A percentile compares a stretch with the other conserved stretches of the same genome.
phyloP scores from a whole-genome alignment of 2,113 vertebrate genomes.

The Oxyruncus cristatus region DNA sequence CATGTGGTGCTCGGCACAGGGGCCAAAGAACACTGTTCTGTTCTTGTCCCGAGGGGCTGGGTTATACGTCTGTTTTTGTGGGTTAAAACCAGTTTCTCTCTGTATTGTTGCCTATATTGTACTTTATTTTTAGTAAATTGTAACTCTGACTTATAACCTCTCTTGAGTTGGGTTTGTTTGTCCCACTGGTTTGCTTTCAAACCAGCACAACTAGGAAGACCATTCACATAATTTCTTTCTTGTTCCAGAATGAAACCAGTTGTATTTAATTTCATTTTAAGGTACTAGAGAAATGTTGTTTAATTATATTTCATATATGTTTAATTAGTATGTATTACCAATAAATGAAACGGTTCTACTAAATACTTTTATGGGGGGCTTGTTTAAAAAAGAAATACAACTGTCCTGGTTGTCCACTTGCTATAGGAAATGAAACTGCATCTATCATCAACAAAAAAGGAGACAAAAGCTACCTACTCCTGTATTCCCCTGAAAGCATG shows the following conservation, averaged over 20 bases:
- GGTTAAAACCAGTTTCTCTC: no score
- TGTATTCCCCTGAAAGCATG: slow-evolving; percentile 35
- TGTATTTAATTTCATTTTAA: neutral
- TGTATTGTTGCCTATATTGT: no score
- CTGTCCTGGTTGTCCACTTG: slow-evolving; percentile 8
- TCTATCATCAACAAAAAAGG: slow-evolving; percentile 32
- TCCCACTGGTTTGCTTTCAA: no score
- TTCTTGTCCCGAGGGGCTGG: no score
- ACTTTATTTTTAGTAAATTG: no score
- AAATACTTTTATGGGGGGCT: neutral
- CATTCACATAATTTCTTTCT: neutral
- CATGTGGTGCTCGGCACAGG: no score
- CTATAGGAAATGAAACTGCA: slow-evolving; percentile 34
- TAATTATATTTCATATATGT: neutral
- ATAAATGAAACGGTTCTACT: neutral
- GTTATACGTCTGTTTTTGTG: no score
- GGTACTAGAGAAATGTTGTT: neutral
- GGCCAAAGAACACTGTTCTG: no score
- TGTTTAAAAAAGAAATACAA: neutral
- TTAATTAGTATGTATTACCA: neutral
- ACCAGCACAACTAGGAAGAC: neutral
- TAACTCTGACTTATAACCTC: no score
- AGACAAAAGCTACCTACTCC: neutral
- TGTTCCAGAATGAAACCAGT: neutral
- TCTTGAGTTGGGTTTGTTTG: no score